Conservation (phyloP, 2,113 vertebrate species). For the Python bivittatus region DNA sequence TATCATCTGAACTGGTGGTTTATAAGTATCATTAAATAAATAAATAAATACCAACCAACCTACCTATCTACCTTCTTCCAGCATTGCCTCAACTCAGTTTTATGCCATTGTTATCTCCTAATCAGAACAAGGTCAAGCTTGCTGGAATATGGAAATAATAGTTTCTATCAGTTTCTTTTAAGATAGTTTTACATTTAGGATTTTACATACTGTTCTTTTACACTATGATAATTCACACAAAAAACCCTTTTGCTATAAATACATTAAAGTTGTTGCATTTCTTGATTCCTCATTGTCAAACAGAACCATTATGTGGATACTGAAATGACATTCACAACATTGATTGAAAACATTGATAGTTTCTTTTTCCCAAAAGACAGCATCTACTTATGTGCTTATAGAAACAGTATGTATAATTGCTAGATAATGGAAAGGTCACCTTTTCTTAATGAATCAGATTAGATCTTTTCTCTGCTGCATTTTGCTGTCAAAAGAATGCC, state of each 20-base stretch:
- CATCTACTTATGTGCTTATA: slow-evolving; percentile 41
- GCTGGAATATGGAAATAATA: no score
- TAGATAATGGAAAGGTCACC: slow-evolving; percentile 38
- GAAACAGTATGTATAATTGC: slow-evolving; percentile 57
- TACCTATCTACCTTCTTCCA: no score
- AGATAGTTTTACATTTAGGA: background rate
- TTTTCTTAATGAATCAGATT: slow-evolving; percentile 25
- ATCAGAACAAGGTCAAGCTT: no score
- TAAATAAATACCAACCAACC: no score
- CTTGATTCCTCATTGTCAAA: slow-evolving; percentile 56
- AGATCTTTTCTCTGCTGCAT: slow-evolving; percentile 25
- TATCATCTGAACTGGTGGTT: no score
- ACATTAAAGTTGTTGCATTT: slow-evolving; percentile 37
- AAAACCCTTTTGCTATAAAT: background rate
- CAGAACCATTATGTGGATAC: slow-evolving; percentile 35
- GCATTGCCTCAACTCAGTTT: no score
- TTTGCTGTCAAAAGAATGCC: slow-evolving; percentile 27
- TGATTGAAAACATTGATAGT: slow-evolving; percentile 57
- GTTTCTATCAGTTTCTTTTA: no score
- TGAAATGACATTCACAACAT: slow-evolving; percentile 43
- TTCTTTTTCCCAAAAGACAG: slow-evolving; percentile 49
- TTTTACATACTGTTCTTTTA: background rate
- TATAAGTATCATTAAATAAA: no score
- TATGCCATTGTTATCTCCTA: no score
- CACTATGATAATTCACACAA: background rate